phyloP scores from a whole-genome alignment of 2,797 vertebrate genomes.

The Chelonia mydas region DNA sequence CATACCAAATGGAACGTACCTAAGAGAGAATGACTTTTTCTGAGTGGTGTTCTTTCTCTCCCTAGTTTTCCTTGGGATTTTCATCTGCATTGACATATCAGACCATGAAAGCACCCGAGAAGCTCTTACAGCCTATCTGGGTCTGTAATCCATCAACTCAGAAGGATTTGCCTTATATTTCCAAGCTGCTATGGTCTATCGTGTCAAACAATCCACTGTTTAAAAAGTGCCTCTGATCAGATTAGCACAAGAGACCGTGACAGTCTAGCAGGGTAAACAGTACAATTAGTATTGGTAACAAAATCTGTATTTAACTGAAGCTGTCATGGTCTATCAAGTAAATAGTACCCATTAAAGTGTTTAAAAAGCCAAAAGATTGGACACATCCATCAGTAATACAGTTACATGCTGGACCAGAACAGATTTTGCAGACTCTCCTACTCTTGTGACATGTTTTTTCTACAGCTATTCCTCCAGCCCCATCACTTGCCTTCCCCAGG shows the following conservation, averaged over 20 bases:
- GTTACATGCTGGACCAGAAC: background rate
- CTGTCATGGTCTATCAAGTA: conserved; percentile 1
- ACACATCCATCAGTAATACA: background rate
- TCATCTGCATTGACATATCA: background rate
- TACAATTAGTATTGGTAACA: background rate
- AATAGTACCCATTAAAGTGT: conserved; percentile 6
- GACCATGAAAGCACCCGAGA: background rate
- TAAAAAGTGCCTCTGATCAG: background rate
- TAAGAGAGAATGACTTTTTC: background rate
- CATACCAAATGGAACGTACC: background rate
- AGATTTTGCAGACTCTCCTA: background rate
- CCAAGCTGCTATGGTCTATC: background rate
- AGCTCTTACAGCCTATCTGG: background rate
- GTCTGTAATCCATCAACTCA: background rate
- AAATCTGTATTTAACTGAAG: background rate
- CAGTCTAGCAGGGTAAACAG: conserved; percentile 16
- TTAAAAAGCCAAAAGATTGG: conserved; percentile 19
- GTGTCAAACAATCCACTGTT: background rate
- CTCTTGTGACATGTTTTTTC: background rate
- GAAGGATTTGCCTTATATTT: background rate
- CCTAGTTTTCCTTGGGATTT: background rate
- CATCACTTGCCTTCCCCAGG: background rate
- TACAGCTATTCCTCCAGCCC: background rate
- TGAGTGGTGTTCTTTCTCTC: background rate
- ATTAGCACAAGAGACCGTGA: background rate